Percentiles rank a stretch among this genome's conserved stretches.
phyloP scores from a whole-genome alignment of 1,140 invertebrate genomes.

The Hycleus cichorii region DNA sequence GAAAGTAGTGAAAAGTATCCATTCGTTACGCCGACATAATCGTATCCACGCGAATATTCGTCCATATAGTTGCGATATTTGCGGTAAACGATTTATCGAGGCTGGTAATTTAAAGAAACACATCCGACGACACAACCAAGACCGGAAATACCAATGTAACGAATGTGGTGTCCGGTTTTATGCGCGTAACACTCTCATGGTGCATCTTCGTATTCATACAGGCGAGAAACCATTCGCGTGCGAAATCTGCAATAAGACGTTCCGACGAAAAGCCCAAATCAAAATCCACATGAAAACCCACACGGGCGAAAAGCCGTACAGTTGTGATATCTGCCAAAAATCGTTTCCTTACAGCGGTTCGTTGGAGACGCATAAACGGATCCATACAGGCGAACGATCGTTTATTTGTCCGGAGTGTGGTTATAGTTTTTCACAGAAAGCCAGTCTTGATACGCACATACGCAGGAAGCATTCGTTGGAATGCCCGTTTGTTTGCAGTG shows the following conservation, averaged over 20 bases:
- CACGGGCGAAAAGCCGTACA: conserved; percentile 16
- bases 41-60: conserved; percentile 53
- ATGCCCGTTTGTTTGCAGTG: conserved; percentile 42
- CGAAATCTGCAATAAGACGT: conserved; percentile 5
- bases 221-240: conserved; percentile 16
- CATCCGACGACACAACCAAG: conserved; percentile 9
- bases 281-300: conserved; percentile 14
- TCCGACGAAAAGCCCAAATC: conserved; percentile 7
- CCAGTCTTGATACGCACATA: conserved; percentile 15
- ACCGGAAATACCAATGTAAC: conserved; percentile 14
- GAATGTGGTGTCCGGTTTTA: conserved; percentile 13
- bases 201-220: conserved; percentile 16
- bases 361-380: conserved; percentile 17
- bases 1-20: conserved; percentile 14
- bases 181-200: conserved; percentile 9
- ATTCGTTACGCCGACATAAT: conserved; percentile 42
- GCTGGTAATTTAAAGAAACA: conserved; percentile 17
- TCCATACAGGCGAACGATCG: conserved; percentile 14
- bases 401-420: conserved; percentile 18
- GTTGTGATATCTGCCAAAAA: conserved; percentile 10
- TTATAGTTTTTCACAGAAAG: conserved; percentile 17
- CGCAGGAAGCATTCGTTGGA: conserved; percentile 16
- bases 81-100: conserved; percentile 56
- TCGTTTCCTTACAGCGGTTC: conserved; percentile 15
- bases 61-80: conserved; percentile 55